A percentile compares a stretch with the other conserved stretches of the same genome.
Conservation (phyloP, 2,888 invertebrate genomes). For the Apoda limacodes region DNA sequence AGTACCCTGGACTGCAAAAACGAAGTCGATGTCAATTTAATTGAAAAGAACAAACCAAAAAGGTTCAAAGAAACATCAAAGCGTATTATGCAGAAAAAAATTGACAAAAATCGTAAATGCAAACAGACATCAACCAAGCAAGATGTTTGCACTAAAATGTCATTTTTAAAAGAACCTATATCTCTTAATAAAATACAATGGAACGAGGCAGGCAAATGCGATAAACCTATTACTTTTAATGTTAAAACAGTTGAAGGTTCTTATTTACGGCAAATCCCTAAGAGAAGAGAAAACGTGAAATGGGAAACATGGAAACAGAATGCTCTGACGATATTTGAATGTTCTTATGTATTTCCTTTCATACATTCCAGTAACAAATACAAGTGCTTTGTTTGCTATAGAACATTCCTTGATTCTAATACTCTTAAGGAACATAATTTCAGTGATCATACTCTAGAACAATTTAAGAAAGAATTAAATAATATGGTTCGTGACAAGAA, state of each 20-base stretch:
- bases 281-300: conserved; percentile 18
- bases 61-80: conserved; percentile 3
- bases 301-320: conserved; percentile 34
- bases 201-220: conserved; percentile 14
- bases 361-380: conserved; percentile 39
- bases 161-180: conserved; percentile 35
- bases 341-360: conserved; percentile 45
- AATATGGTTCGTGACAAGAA: conserved; percentile 35
- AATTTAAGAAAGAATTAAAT: conserved; percentile 30
- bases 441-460: conserved; percentile 28
- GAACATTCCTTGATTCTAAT: conserved; percentile 30
- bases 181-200: conserved; percentile 28
- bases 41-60: no score
- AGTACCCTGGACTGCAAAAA: conserved; percentile 28
- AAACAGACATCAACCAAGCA: conserved; percentile 8
- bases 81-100: conserved; percentile 8
- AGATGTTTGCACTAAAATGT: conserved; percentile 13
- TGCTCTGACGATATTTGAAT: conserved; percentile 38
- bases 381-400: conserved; percentile 43
- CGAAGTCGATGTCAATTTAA: no score
- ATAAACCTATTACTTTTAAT: conserved; percentile 25
- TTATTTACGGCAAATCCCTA: conserved; percentile 9
- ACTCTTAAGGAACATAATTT: conserved; percentile 34
- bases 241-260: conserved; percentile 28
- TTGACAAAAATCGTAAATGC: conserved; percentile 3